Evolutionary conservation across 2,888 invertebrate species (phyloP).

Genomic region (Rhaphigaster nebulosa): DNA sequence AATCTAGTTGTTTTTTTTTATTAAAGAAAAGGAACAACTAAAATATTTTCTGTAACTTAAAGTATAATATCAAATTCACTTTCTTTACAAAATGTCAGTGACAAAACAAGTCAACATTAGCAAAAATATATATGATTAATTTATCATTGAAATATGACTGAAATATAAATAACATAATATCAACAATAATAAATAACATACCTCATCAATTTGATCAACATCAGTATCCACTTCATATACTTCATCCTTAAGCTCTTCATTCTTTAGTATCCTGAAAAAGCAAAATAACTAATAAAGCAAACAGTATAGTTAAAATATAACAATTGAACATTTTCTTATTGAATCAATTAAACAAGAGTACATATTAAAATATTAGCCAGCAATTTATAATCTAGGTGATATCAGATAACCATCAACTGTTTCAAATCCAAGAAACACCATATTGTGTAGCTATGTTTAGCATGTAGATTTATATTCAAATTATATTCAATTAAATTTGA

Average conservation of each 20-base stretch:
- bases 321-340: no score
- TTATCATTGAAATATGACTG: slow-evolving; percentile 50
- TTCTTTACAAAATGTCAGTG: neutral
- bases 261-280: slow-evolving; percentile 69
- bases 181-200: no score
- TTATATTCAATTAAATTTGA: no score
- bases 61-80: no score
- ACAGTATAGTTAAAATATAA: neutral
- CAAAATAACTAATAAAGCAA: neutral
- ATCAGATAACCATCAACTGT: no score
- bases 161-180: neutral
- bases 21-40: neutral
- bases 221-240: slow-evolving; percentile 92
- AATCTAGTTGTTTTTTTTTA: neutral
- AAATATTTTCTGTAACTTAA: no score
- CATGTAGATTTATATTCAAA: no score
- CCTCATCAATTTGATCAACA: slow-evolving; percentile 84
- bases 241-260: slow-evolving; percentile 81
- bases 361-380: neutral
- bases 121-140: neutral
- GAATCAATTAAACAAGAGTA: neutral
- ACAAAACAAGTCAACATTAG: neutral
- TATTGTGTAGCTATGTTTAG: no score
- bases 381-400: no score
- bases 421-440: no score